Evolutionary conservation across 1,140 invertebrate genomes (phyloP).

Genomic region (Papilio polyxenes): DNA sequence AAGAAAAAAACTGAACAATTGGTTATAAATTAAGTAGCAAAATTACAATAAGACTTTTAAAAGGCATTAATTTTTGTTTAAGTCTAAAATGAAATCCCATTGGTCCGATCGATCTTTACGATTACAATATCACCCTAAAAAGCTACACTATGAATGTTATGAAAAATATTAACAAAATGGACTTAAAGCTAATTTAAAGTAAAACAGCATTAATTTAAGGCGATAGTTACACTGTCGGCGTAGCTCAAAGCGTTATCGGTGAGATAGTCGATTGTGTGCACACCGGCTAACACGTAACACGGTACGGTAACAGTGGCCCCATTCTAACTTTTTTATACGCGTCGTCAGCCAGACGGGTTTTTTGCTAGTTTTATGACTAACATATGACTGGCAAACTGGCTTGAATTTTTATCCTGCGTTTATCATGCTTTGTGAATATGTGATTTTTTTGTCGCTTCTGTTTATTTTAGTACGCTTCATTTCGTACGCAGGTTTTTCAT

Average conservation of each 20-base stretch:
- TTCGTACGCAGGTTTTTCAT: background rate
- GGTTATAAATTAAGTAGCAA: no score
- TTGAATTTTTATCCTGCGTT: slow-evolving; percentile 33
- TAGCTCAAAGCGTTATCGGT: slow-evolving; percentile 19
- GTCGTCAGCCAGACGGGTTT: slow-evolving; percentile 25
- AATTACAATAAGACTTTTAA: no score
- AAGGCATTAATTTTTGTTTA: no score
- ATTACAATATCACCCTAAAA: no score
- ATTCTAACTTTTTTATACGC: slow-evolving; percentile 31
- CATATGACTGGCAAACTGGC: slow-evolving; percentile 32
- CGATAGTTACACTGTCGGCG: background rate
- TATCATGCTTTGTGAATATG: slow-evolving; percentile 30
- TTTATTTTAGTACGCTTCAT: slow-evolving; percentile 9
- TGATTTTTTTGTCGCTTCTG: slow-evolving; percentile 4
- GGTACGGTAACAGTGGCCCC: slow-evolving; percentile 30
- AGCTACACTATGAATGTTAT: no score
- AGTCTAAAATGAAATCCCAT: no score
- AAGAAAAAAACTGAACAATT: no score
- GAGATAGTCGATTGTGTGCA: slow-evolving; percentile 32
- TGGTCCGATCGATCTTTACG: no score
- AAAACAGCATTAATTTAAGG: background rate
- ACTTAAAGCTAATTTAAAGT: background rate
- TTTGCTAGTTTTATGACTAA: slow-evolving; percentile 34
- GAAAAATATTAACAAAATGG: background rate
- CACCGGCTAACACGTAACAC: slow-evolving; percentile 32